Conservation (phyloP, 1,140 invertebrate species). For the Ganaspis sp. region DNA sequence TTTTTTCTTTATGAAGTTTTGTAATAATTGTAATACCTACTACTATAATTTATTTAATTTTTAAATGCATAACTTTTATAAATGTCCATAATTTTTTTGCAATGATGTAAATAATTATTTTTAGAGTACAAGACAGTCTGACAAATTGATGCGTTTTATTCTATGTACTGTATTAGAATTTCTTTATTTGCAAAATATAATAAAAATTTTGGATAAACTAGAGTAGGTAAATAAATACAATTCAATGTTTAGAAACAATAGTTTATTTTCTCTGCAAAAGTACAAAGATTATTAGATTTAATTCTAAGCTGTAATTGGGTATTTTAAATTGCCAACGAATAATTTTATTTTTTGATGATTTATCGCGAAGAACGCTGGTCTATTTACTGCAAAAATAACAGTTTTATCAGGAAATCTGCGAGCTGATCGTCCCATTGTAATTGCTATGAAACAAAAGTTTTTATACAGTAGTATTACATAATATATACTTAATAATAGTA, state of each 20-base stretch:
- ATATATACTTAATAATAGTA: neutral
- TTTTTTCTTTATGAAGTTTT: too few species aligned
- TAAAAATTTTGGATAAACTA: too few species aligned
- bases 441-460: neutral
- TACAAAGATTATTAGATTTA: neutral
- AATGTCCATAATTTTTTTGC: too few species aligned
- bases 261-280: slow-evolving; percentile 3
- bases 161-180: too few species aligned
- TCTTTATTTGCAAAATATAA: too few species aligned
- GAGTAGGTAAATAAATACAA: too few species aligned
- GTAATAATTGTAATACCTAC: too few species aligned
- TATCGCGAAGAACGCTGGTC: neutral
- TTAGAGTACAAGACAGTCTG: too few species aligned
- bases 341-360: neutral
- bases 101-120: too few species aligned
- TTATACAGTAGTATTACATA: neutral
- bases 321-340: neutral
- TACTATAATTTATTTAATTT: too few species aligned
- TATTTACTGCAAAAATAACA: neutral
- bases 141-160: too few species aligned
- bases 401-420: neutral
- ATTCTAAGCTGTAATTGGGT: neutral
- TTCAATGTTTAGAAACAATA: neutral
- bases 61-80: too few species aligned
- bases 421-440: neutral